These are phyloP conservation scores for Acinonyx jubatus DNA, from an alignment of 2,113 vertebrate species.

Conservation along the genomic window DNA sequence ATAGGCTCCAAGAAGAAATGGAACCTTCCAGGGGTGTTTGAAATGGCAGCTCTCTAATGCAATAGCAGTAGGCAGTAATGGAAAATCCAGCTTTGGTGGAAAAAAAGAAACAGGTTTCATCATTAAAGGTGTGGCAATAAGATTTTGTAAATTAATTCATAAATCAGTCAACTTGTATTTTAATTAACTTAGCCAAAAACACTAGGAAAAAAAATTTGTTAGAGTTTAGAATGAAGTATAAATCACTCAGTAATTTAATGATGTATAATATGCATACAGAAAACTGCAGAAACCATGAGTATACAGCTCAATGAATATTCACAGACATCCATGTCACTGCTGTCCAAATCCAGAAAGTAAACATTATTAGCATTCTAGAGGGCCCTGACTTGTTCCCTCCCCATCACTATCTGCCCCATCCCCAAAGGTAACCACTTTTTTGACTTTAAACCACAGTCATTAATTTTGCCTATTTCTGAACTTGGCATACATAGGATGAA, in stretches of 20 bases:
- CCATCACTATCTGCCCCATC: too few species aligned
- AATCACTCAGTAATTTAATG: conserved; percentile 78
- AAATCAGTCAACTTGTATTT: conserved; percentile 84
- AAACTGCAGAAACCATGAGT: neutral
- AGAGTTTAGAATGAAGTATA: conserved; percentile 76
- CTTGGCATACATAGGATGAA: neutral
- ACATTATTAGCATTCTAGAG: neutral
- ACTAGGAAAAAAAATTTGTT: conserved; percentile 72
- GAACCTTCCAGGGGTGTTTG: conserved; percentile 76
- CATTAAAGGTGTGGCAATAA: conserved; percentile 78
- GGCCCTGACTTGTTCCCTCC: neutral
- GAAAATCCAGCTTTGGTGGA: conserved; percentile 80
- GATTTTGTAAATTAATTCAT: conserved; percentile 83
- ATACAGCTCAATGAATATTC: neutral
- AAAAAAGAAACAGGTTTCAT: conserved; percentile 70
- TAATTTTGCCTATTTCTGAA: neutral
- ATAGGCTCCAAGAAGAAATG: conserved; percentile 75
- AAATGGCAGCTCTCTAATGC: conserved; percentile 77
- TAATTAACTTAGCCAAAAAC: conserved; percentile 82
- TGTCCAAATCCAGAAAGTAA: conserved; percentile 15
- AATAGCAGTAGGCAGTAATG: conserved; percentile 72
- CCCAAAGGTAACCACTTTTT: neutral
- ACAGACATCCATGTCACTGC: too few species aligned
- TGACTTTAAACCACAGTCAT: neutral
- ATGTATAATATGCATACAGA: conserved; percentile 61